These are phyloP conservation scores for Apodemus sylvaticus DNA, from an alignment of 2,113 vertebrate species.

Conservation along the genomic window DNA sequence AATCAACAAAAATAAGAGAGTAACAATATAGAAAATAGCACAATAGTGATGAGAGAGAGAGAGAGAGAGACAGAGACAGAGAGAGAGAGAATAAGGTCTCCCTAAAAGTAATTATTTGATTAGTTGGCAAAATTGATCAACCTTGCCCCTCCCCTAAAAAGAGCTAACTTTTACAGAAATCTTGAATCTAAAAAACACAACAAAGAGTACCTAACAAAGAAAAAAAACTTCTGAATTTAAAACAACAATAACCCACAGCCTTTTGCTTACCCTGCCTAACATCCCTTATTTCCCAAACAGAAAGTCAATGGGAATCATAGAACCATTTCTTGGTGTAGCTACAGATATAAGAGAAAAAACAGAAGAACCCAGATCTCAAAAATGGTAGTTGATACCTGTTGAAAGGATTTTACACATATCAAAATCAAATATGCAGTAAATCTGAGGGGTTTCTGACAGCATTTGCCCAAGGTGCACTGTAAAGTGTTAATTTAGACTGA, in stretches of 20 bases:
- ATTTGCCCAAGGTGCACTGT: background rate
- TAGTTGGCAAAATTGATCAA: background rate
- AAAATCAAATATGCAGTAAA: background rate
- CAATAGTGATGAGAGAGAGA: background rate
- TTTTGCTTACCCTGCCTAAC: background rate
- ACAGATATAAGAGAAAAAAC: background rate
- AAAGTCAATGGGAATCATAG: background rate
- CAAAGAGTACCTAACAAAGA: background rate
- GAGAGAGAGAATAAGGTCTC: no score
- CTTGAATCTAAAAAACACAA: background rate
- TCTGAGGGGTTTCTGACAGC: background rate
- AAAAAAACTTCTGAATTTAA: background rate
- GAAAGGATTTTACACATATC: background rate
- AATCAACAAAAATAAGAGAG: background rate
- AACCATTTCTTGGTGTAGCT: background rate
- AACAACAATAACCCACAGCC: background rate
- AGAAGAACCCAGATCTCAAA: background rate
- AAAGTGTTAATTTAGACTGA: background rate
- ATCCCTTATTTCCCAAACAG: background rate
- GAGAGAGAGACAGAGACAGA: no score
- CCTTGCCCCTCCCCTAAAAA: background rate
- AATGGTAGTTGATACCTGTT: background rate
- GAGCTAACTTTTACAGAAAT: background rate
- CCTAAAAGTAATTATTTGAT: background rate
- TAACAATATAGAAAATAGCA: background rate